phyloP scores from a whole-genome alignment of 1,140 invertebrate genomes.

The Nasonia longicornis region DNA sequence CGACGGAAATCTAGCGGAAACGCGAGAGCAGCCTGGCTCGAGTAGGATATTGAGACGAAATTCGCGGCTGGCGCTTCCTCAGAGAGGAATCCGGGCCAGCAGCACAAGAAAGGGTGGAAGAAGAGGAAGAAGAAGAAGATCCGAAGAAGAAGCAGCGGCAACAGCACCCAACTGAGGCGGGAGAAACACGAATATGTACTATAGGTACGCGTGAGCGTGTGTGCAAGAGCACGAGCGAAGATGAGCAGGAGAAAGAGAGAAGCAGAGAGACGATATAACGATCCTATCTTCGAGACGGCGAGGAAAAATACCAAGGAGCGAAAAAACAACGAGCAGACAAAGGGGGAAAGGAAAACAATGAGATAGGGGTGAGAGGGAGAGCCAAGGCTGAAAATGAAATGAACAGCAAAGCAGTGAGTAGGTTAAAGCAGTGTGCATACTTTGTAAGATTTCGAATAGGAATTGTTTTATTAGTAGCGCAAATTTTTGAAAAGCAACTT shows the following conservation, averaged over 20 bases:
- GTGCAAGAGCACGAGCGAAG: background rate
- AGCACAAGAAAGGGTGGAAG: slow-evolving; percentile 21
- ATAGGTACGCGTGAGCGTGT: background rate
- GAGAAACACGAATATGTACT: background rate
- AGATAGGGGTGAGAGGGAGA: slow-evolving; percentile 1
- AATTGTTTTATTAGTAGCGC: background rate
- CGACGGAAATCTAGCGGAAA: slow-evolving; percentile 50
- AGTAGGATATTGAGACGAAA: slow-evolving; percentile 58
- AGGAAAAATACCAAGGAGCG: slow-evolving; percentile 13
- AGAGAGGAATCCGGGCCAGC: slow-evolving; percentile 45
- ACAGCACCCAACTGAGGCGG: background rate
- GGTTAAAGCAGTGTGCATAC: background rate
- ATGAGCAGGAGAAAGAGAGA: background rate
- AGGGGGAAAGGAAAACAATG: slow-evolving; percentile 24
- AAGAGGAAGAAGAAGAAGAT: background rate
- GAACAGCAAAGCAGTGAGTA: background rate
- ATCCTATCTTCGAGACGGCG: background rate
- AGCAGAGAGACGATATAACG: slow-evolving; percentile 18
- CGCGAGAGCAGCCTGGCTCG: slow-evolving; percentile 44
- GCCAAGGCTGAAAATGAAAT: background rate
- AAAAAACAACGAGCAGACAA: slow-evolving; percentile 3
- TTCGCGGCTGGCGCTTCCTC: slow-evolving; percentile 50
- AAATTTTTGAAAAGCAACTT: background rate
- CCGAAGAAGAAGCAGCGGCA: slow-evolving; percentile 40
- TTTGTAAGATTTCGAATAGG: background rate